Evolutionary conservation across 1,140 invertebrate genomes (phyloP).

Genomic region (Rhagoletis pomonella): DNA sequence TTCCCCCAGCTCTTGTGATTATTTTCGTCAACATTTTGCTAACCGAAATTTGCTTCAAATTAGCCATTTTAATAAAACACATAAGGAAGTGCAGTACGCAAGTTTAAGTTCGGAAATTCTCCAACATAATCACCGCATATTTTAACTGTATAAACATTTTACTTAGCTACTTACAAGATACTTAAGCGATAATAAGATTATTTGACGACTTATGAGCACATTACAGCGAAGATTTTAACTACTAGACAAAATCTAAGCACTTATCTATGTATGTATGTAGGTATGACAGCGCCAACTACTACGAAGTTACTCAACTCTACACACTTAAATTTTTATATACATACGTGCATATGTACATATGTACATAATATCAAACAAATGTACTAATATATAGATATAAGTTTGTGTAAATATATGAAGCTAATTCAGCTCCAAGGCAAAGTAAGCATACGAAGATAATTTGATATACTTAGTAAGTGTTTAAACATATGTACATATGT

Average conservation of each 20-base stretch:
- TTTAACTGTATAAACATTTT: background rate
- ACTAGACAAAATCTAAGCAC: slow-evolving; percentile 31
- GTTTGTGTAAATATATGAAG: background rate
- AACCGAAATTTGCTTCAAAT: no score
- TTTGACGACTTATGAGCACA: slow-evolving; percentile 51
- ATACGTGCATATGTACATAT: background rate
- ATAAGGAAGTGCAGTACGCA: no score
- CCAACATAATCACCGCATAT: no score
- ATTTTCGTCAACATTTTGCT: no score
- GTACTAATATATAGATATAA: no score
- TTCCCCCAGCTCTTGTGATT: no score
- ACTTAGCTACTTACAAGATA: slow-evolving; percentile 45
- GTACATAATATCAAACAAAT: no score
- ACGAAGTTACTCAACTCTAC: background rate
- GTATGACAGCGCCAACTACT: no score
- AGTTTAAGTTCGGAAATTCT: no score
- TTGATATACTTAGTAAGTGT: slow-evolving; percentile 22
- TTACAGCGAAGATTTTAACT: slow-evolving; percentile 53
- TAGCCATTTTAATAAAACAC: no score
- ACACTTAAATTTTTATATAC: background rate
- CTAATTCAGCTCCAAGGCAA: slow-evolving; percentile 1
- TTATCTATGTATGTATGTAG: background rate
- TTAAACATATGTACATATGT: background rate
- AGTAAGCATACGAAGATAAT: background rate
- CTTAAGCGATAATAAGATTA: slow-evolving; percentile 59